A percentile compares a stretch with the other conserved stretches of the same genome.
phyloP scores from a whole-genome alignment of 2,888 invertebrate species.

The Chrysopilus asiliformis region DNA sequence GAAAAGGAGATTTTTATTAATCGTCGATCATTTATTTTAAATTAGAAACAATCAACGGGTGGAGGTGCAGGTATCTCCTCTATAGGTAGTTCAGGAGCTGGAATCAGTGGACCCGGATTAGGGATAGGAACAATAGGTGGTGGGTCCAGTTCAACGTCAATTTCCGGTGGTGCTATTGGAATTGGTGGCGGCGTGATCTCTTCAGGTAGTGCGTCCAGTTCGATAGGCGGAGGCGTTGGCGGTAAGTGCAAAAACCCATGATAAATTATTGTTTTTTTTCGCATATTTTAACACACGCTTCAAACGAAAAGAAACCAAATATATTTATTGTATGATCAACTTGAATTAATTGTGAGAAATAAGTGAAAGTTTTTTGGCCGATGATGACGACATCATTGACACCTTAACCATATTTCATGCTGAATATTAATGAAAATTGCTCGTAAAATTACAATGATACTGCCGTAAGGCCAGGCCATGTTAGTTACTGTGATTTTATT shows the following conservation, averaged over 20 bases:
- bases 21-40: not conserved
- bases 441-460: too few species aligned
- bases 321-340: too few species aligned
- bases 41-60: not conserved
- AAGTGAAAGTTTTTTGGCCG: too few species aligned
- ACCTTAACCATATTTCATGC: too few species aligned
- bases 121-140: not conserved
- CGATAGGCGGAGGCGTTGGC: slow-evolving; percentile 10
- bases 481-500: too few species aligned
- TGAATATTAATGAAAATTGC: too few species aligned
- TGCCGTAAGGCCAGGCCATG: too few species aligned
- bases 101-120: not conserved
- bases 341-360: too few species aligned
- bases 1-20: not conserved
- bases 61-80: not conserved
- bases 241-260: not conserved
- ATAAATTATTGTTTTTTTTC: not conserved
- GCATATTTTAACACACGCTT: too few species aligned
- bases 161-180: not conserved
- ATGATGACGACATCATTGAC: too few species aligned
- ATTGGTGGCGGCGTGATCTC: not conserved
- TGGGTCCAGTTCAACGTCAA: not conserved
- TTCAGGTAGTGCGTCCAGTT: slow-evolving; percentile 13
- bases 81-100: not conserved
- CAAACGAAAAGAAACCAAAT: too few species aligned